These are phyloP conservation scores for Macrostomum lignano DNA, from an alignment of 1,140 invertebrate species.

Conservation along the genomic window DNA sequence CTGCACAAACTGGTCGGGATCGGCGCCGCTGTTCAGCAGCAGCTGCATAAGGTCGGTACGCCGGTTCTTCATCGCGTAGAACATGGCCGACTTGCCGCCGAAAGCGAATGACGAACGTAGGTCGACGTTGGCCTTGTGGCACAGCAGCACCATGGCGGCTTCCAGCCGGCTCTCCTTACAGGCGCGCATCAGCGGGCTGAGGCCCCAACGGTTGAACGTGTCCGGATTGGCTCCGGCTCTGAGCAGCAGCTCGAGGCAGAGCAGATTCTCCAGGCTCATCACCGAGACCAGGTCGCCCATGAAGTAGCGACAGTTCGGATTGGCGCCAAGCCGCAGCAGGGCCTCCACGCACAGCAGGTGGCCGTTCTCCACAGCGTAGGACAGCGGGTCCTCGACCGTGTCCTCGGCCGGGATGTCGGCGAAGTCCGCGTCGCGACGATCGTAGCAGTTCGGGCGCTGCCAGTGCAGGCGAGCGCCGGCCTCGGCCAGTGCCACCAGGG, in stretches of 20 bases:
- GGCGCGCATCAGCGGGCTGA: slow-evolving; percentile 48
- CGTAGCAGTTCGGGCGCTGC: too few relatives aligned
- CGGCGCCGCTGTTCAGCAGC: too few relatives aligned
- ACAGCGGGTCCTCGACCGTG: slow-evolving; percentile 41
- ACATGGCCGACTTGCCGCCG: too few relatives aligned
- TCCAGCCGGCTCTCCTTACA: slow-evolving; percentile 14
- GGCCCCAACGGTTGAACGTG: slow-evolving; percentile 39
- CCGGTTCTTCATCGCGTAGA: too few relatives aligned
- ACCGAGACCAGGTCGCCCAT: slow-evolving; percentile 63
- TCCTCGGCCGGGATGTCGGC: too few relatives aligned
- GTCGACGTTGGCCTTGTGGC: slow-evolving; percentile 49
- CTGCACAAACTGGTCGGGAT: too few relatives aligned
- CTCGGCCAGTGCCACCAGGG: too few relatives aligned
- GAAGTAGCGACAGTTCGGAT: slow-evolving; percentile 37
- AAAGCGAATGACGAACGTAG: neutral
- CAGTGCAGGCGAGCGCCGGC: too few relatives aligned
- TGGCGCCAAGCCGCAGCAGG: slow-evolving; percentile 39
- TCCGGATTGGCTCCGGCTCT: too few relatives aligned
- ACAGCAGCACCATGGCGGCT: slow-evolving; percentile 43
- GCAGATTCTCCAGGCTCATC: slow-evolving; percentile 38
- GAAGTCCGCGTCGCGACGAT: too few relatives aligned
- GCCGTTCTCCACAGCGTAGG: slow-evolving; percentile 52
- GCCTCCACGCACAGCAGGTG: slow-evolving; percentile 41
- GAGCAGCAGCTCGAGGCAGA: slow-evolving; percentile 46
- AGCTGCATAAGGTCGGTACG: too few relatives aligned